Evolutionary conservation across 2,888 invertebrate genomes (phyloP), one percentile per base, ranked within the genome.

Genomic region (Agrotis segetum): DNA sequence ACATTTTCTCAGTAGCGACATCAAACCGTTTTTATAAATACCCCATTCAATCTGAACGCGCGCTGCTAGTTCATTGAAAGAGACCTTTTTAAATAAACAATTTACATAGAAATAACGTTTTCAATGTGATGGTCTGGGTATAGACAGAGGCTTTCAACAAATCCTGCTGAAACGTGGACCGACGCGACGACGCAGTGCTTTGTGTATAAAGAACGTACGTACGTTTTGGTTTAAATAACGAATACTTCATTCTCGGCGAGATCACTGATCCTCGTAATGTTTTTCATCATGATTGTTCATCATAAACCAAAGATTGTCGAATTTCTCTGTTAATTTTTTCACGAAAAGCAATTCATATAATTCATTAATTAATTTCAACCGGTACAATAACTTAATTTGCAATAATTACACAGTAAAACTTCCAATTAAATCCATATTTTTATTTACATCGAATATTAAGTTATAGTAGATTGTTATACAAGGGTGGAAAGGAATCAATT

Each of bases 101-200:
- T 82, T 74, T 81, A 82, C 66, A 78, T 83, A 69, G 68, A 81
- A 82, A 75, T 75, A 69, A 62, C 67, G n/a, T 67, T 74, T 74
- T 50, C 71, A 62, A 69, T 77, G 80, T 74, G 60, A 70, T 68
- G 67, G 74, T 79, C 46, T 68, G 63, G 63, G 59, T 67, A 69
- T 49, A 77, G 79, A 73, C 71, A 55, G 21, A 66, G 71, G 59
- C 67, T 79, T 77, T 55, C 53, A 49, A 29, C 52, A 74, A 72
- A 83, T 74, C 60, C 60, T 52, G 56, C 53, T 53, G 62, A 58
- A 52, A 19, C 29, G 62, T 1, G 58, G 17, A 16, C 29, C 65
- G 49, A 19, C 21, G 19, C 19, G n/a, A 49, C 44, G 29, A 40
- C 7, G 40, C 29, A 47, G 17, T 16, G 2, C 50, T 9, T 16